phyloP scores from a whole-genome alignment of 1,140 invertebrate species.

The Bombus soroeensis region DNA sequence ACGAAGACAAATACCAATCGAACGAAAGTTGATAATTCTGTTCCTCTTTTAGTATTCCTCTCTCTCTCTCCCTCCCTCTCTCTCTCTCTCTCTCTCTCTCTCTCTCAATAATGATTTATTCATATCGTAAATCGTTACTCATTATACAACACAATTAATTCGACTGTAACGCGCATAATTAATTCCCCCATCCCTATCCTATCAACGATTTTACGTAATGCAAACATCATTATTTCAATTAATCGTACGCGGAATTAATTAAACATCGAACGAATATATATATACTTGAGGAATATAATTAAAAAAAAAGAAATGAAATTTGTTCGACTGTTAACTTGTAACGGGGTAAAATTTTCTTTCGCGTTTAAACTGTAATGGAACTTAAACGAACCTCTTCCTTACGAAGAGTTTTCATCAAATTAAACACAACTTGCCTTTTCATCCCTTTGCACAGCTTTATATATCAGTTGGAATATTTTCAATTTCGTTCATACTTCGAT shows the following conservation, averaged over 20 bases:
- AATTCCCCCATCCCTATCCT: not conserved
- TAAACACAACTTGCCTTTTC: not conserved
- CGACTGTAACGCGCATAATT: conserved; percentile 1
- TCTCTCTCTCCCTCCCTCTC: too few species aligned
- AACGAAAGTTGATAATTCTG: not conserved
- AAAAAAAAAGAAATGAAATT: not conserved
- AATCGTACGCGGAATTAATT: conserved; percentile 24
- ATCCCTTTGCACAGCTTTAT: not conserved
- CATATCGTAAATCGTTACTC: conserved; percentile 16
- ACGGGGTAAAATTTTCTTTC: not conserved
- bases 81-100: too few species aligned
- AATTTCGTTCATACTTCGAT: not conserved
- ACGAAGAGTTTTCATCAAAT: not conserved
- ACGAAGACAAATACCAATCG: not conserved
- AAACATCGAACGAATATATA: not conserved
- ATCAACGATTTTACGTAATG: not conserved
- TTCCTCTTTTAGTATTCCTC: not conserved
- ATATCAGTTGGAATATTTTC: not conserved
- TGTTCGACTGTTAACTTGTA: not conserved
- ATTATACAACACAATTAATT: conserved; percentile 29
- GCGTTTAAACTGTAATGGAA: not conserved
- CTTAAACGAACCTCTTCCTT: not conserved
- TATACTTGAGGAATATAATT: not conserved
- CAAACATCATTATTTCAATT: conserved; percentile 22
- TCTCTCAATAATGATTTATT: conserved; percentile 19